These are phyloP conservation scores for Danaus melanippus DNA, from an alignment of 1,140 invertebrate species.

Conservation along the genomic window DNA sequence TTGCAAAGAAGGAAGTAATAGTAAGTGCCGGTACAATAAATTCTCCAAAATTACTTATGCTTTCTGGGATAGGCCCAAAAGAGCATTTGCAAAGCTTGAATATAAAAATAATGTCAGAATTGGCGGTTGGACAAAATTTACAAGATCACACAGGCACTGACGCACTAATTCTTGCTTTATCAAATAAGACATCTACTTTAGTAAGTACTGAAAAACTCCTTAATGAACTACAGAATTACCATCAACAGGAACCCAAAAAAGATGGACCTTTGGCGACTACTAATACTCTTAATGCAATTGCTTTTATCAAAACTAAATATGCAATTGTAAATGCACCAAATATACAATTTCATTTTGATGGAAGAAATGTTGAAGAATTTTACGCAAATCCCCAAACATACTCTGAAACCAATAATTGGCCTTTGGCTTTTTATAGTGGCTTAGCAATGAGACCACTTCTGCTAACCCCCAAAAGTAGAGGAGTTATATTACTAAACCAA, in stretches of 20 bases:
- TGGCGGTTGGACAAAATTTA: conserved; percentile 83
- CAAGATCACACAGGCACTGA: conserved; percentile 82
- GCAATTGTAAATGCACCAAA: conserved; percentile 71
- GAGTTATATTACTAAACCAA: conserved; percentile 77
- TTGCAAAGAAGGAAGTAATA: conserved; percentile 80
- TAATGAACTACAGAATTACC: conserved; percentile 70
- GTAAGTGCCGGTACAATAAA: conserved; percentile 80
- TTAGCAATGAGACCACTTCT: conserved; percentile 73
- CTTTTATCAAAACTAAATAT: conserved; percentile 73
- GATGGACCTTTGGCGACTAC: conserved; percentile 70
- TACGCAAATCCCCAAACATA: conserved; percentile 69
- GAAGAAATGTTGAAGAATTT: conserved; percentile 63
- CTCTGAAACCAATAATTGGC: conserved; percentile 59
- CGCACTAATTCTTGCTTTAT: conserved; percentile 70
- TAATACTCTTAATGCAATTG: conserved; percentile 63
- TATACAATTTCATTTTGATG: conserved; percentile 78
- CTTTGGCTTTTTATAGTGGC: conserved; percentile 70
- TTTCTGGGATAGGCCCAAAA: conserved; percentile 82
- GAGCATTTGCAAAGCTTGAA: conserved; percentile 73
- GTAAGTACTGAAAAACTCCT: conserved; percentile 54
- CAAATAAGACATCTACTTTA: conserved; percentile 68
- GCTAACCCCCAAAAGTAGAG: conserved; percentile 80
- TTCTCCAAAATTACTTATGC: conserved; percentile 82
- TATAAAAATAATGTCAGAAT: conserved; percentile 75
- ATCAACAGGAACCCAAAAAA: conserved; percentile 48